Evolutionary conservation across 2,113 vertebrate genomes (phyloP).

Genomic region (Percina caprodes): DNA sequence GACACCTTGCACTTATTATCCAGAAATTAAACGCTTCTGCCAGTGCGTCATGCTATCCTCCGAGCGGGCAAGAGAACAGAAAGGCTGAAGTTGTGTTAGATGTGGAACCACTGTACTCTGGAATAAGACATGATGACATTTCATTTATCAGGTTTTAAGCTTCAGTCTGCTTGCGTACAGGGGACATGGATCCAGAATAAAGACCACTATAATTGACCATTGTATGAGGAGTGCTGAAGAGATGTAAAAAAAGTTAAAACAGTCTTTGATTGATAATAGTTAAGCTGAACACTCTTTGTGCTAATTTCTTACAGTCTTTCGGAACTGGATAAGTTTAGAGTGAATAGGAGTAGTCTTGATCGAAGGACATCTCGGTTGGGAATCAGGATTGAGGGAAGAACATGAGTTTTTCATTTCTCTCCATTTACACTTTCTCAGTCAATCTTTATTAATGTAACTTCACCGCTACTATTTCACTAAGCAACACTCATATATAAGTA

Average conservation of each 20-base stretch:
- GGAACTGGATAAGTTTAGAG: neutral
- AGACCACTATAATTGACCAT: neutral
- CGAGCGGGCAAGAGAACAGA: neutral
- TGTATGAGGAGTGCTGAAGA: slow-evolving; percentile 3
- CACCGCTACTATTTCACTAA: neutral
- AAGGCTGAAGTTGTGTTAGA: slow-evolving; percentile 3
- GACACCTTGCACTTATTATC: slow-evolving; percentile 47
- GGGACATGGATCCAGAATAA: neutral
- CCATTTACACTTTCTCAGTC: neutral
- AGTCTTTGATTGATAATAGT: slow-evolving; percentile 2
- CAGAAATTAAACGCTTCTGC: slow-evolving; percentile 24
- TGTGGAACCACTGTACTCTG: slow-evolving; percentile 21
- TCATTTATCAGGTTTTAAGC: slow-evolving; percentile 10
- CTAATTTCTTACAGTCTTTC: too few relatives aligned
- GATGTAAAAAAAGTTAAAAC: neutral
- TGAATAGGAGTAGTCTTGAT: neutral
- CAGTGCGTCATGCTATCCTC: neutral
- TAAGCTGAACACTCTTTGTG: neutral
- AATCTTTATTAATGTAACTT: too few relatives aligned
- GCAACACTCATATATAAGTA: neutral
- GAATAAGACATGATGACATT: slow-evolving; percentile 2
- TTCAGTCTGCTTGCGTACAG: neutral
- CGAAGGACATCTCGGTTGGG: too few relatives aligned
- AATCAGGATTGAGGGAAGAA: neutral
- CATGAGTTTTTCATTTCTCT: too few relatives aligned